A percentile compares a stretch with the other conserved stretches of the same genome.
Conservation (phyloP, 2,797 vertebrate species). For the Arremon aurantiirostris region DNA sequence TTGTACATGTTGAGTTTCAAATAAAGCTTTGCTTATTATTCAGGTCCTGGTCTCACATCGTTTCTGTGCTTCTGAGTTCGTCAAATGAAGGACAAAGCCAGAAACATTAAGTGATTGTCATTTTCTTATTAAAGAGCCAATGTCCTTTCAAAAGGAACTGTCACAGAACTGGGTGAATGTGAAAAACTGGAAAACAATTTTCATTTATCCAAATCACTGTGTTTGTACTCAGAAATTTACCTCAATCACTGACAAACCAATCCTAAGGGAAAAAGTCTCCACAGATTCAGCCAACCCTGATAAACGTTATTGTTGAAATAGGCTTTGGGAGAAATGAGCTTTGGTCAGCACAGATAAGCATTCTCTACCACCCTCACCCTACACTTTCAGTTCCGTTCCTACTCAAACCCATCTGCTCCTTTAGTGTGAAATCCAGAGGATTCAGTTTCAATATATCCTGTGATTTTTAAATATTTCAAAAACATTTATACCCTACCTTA, state of each 20-base stretch:
- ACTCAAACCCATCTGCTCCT: neutral
- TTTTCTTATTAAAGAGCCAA: neutral
- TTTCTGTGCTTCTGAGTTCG: neutral
- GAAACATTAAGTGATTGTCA: neutral
- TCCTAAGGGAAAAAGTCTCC: neutral
- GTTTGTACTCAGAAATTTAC: neutral
- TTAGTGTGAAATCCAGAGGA: neutral
- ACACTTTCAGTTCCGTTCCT: neutral
- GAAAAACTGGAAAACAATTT: neutral
- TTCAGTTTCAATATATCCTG: neutral
- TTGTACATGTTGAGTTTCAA: neutral
- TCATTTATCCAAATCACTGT: neutral
- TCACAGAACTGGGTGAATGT: neutral
- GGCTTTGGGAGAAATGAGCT: neutral
- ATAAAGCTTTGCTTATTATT: neutral
- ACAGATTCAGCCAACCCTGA: neutral
- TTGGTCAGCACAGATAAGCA: neutral
- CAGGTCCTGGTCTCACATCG: neutral
- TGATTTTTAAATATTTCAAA: neutral
- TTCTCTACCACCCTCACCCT: neutral
- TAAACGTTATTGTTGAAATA: neutral
- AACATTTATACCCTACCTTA: neutral
- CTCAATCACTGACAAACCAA: neutral
- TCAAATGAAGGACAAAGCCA: neutral
- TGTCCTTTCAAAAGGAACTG: neutral